A percentile compares a stretch with the other conserved stretches of the same genome.
These are phyloP conservation scores for Todiramphus saurophagus DNA, from an alignment of 2,113 vertebrate genomes.

Conservation along the genomic window DNA sequence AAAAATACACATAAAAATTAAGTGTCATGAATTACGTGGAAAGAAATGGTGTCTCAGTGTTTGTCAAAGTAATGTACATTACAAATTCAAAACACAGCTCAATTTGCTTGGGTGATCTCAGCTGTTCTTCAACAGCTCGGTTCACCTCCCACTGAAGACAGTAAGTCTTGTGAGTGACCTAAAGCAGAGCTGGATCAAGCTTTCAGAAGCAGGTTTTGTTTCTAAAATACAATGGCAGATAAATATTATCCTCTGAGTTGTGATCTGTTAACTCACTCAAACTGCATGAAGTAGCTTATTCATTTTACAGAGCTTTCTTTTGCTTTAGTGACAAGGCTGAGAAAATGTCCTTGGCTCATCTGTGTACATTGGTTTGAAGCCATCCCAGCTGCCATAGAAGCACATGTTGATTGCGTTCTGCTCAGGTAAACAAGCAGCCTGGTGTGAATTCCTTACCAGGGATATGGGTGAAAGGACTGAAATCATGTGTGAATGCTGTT, in stretches of 20 bases:
- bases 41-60: background rate
- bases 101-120: background rate
- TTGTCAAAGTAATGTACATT: background rate
- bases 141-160: background rate
- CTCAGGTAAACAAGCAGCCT: constrained; percentile 67
- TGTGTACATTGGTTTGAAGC: constrained; percentile 42
- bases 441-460: constrained; percentile 3
- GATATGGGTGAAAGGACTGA: constrained; percentile 38
- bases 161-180: background rate
- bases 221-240: background rate
- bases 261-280: constrained; percentile 46
- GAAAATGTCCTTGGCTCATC: constrained; percentile 29
- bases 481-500: constrained; percentile 9
- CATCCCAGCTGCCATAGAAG: constrained; percentile 8
- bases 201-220: background rate
- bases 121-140: background rate
- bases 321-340: constrained; percentile 30
- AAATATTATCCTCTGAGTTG: background rate
- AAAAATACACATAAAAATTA: background rate
- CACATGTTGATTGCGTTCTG: background rate
- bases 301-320: constrained; percentile 8
- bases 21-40: background rate
- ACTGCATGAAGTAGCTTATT: background rate
- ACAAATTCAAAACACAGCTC: background rate
- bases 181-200: background rate